Evolutionary conservation across 2,888 invertebrate species (phyloP).

Genomic region (Rhamphomyia laevipes): DNA sequence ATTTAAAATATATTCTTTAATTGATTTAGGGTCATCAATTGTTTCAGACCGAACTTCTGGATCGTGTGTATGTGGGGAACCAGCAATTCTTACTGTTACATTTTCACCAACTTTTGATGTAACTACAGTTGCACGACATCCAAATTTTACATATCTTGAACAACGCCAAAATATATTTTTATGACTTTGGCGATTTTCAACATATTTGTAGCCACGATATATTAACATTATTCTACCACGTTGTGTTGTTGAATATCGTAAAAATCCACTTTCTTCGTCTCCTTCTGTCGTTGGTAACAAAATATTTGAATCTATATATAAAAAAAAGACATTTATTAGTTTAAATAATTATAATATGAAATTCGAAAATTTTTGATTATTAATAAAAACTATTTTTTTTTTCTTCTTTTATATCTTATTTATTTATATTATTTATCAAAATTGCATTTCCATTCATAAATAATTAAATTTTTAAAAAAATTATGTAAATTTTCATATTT

Average conservation of each 20-base stretch:
- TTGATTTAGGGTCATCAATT: no score
- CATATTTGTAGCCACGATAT: slow-evolving; percentile 36
- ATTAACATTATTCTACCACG: slow-evolving; percentile 36
- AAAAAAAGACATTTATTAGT: no score
- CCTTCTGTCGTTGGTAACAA: slow-evolving; percentile 17
- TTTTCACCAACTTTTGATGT: slow-evolving; percentile 32
- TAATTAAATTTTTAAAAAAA: no score
- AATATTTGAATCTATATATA: slow-evolving; percentile 16
- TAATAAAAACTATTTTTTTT: no score
- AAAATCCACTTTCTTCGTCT: not conserved
- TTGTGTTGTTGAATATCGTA: slow-evolving; percentile 37
- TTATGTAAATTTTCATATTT: no score
- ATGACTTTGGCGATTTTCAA: slow-evolving; percentile 36
- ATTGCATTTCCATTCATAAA: no score
- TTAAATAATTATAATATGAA: no score
- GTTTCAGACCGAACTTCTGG: slow-evolving; percentile 19
- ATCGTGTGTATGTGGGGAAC: slow-evolving; percentile 33
- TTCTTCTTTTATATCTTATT: no score
- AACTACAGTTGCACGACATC: slow-evolving; percentile 35
- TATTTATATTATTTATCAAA: no score
- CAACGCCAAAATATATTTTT: slow-evolving; percentile 39
- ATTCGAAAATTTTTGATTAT: no score
- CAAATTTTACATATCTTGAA: slow-evolving; percentile 35
- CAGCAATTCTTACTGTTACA: slow-evolving; percentile 30
- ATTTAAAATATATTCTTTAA: no score